Conservation (phyloP, 2,888 invertebrate species). For the Plutella xylostella region DNA sequence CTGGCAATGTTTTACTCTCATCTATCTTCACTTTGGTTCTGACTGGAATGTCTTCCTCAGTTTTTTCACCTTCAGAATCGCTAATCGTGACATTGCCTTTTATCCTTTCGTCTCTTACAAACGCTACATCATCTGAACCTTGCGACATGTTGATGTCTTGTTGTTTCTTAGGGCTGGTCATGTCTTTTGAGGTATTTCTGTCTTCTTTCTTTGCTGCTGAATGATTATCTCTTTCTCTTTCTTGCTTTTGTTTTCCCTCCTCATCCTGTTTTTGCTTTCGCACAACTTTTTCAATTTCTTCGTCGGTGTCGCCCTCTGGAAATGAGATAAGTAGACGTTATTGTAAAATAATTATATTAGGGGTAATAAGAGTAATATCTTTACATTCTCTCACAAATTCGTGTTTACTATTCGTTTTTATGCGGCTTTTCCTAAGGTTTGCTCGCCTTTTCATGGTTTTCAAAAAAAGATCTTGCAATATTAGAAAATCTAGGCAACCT, state of each 20-base stretch:
- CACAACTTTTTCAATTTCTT: slow-evolving; percentile 67
- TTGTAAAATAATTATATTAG: too few species aligned
- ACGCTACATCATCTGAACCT: slow-evolving; percentile 18
- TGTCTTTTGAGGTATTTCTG: too few species aligned
- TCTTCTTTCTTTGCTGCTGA: slow-evolving; percentile 18
- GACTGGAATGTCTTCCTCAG: slow-evolving; percentile 8
- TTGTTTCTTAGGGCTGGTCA: neutral
- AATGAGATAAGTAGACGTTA: neutral
- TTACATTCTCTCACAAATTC: neutral
- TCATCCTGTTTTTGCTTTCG: slow-evolving; percentile 21
- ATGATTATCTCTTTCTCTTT: too few species aligned
- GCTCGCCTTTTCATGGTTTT: too few species aligned
- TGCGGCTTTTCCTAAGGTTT: neutral
- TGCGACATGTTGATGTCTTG: neutral
- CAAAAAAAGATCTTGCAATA: too few species aligned
- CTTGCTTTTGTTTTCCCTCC: neutral
- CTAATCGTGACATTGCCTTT: slow-evolving; percentile 16
- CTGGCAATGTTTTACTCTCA: slow-evolving; percentile 32
- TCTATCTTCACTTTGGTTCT: neutral
- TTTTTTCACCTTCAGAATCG: slow-evolving; percentile 7
- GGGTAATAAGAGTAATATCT: too few species aligned
- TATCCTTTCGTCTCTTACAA: slow-evolving; percentile 27
- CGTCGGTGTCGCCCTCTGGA: slow-evolving; percentile 70
- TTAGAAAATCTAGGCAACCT: too few species aligned
- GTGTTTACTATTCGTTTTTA: neutral